Percentiles rank a stretch among this genome's conserved stretches.
These are phyloP conservation scores for Yponomeuta sedellus DNA, from an alignment of 2,888 invertebrate species.

Conservation along the genomic window DNA sequence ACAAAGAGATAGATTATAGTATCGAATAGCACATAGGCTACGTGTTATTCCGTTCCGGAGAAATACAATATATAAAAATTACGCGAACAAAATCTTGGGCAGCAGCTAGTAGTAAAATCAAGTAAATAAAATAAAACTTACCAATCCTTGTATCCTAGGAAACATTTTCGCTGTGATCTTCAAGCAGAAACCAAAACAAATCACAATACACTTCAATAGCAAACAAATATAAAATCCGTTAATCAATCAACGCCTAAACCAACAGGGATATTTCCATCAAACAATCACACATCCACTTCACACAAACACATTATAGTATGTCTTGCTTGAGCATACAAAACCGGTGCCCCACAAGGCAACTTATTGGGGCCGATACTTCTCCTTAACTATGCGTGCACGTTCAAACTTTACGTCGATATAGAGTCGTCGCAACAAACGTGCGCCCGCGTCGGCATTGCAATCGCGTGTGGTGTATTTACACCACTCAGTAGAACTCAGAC, in stretches of 20 bases:
- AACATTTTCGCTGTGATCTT: constrained; percentile 47
- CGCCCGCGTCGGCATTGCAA: constrained; percentile 32
- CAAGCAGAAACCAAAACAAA: constrained; percentile 31
- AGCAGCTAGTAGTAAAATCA: too few species aligned
- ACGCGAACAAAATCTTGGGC: too few species aligned
- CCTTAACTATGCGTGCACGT: not conserved
- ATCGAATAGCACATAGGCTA: too few species aligned
- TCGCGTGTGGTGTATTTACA: constrained; percentile 41
- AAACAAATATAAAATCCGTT: constrained; percentile 4
- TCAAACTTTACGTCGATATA: not conserved
- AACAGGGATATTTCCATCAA: constrained; percentile 30
- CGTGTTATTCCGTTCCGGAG: too few species aligned
- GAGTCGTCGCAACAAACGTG: constrained; percentile 31
- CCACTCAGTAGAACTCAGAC: not conserved
- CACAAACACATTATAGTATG: constrained; percentile 19
- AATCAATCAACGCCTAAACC: not conserved
- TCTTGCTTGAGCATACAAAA: not conserved
- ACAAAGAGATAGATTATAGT: too few species aligned
- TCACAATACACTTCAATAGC: constrained; percentile 12
- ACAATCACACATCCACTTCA: constrained; percentile 32
- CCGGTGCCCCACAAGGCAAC: constrained; percentile 32
- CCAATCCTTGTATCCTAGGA: constrained; percentile 70
- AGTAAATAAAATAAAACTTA: constrained; percentile 34
- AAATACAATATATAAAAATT: too few species aligned
- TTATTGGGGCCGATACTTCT: constrained; percentile 13